Base-by-base conservation (phyloP, 2,113 vertebrate genomes). In the Ailuropoda melanoleuca region DNA sequence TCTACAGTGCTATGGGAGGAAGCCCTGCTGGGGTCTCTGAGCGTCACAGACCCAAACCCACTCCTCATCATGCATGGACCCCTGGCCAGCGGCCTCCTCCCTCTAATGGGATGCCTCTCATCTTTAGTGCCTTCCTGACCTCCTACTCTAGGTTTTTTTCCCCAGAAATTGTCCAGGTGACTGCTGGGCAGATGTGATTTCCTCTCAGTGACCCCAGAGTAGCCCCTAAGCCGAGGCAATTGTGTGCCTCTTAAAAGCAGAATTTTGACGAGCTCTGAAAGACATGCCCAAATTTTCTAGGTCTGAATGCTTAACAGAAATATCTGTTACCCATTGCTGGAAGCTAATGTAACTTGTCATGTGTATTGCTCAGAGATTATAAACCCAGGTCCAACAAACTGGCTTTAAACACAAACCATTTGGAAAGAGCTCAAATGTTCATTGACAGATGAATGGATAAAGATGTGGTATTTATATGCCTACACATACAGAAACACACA, bases 71-170 rank as follows among this genome's bases (percentile, higher is more conserved):
- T 0, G 31, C 10, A 6, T 9, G 4, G 56, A 37, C 26, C 3
- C 23, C 14, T 12, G 17, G 6, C 3, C 66, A 8, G 0, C 0
- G 18, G 1, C 5, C 8, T 56, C 66, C 8, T 4, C 77, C 29
- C 53, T 72, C 66, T 3, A 34, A 53, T 3, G 9, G 11, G 24
- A 19, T 23, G 19, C 13, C 34, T 66, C 80, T 58, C 34, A 50
- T 68, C 29, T 34, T 34, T 55, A 7, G 29, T 4, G 8, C 18
- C 53, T 50, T 24, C 50, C 13, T 8, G 8, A 4, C 23, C 50
- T 8, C 24, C 1, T 14, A 14, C 5, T 14, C 60, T 31, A 17
- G n/a, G 23, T 37, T n/a, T 34, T 86, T 60, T 17, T 13, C 66
- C 66, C 66, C 68, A 23, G 37, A 82, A 88, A 53, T 17, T 12